These are phyloP conservation scores for Atrichornis clamosus DNA, from an alignment of 2,113 vertebrate genomes.

Conservation along the genomic window DNA sequence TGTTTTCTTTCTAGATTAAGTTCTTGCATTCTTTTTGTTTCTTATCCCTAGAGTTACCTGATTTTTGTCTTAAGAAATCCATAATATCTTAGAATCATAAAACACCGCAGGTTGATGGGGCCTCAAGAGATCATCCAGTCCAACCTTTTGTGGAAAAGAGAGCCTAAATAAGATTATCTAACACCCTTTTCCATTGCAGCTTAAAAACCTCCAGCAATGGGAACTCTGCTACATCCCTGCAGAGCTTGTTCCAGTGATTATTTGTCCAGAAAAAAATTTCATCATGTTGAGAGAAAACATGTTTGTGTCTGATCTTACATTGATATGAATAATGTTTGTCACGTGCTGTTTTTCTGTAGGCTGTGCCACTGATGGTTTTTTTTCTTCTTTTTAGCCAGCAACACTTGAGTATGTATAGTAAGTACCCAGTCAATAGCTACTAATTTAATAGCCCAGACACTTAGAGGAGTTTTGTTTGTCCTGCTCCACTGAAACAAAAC, in stretches of 20 bases:
- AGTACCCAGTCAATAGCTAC: neutral
- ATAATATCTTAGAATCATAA: neutral
- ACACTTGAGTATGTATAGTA: neutral
- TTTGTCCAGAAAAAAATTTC: neutral
- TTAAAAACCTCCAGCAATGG: neutral
- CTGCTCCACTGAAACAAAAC: neutral
- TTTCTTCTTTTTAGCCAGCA: neutral
- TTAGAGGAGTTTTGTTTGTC: neutral
- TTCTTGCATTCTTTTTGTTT: neutral
- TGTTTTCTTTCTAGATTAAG: neutral
- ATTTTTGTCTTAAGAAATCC: neutral
- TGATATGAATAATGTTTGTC: neutral
- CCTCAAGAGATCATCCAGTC: neutral
- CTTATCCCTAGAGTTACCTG: neutral
- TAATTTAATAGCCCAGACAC: neutral
- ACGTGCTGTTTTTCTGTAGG: neutral
- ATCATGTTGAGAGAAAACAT: neutral
- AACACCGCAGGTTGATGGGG: neutral
- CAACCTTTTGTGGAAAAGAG: neutral
- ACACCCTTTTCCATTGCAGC: neutral
- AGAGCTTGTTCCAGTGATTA: neutral
- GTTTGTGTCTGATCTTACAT: neutral
- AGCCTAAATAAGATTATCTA: neutral
- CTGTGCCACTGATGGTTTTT: neutral
- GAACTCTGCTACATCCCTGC: neutral